Evolutionary conservation across 2,888 invertebrate genomes (phyloP).

Genomic region (Sylvicola cinctus): DNA sequence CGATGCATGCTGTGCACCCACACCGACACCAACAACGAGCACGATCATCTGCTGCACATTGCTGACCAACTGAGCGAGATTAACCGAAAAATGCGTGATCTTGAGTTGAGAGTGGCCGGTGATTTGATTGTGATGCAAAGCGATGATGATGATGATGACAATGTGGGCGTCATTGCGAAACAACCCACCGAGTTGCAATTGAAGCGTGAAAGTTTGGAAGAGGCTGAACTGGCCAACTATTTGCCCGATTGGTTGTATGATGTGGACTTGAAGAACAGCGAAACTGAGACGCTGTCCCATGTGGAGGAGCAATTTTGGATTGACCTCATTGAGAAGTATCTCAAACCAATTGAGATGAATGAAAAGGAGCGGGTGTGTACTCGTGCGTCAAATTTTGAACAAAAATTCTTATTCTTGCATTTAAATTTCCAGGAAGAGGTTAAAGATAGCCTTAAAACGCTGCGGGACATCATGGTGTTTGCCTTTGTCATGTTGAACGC

Average conservation of each 20-base stretch:
- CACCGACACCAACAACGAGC: conserved; percentile 24
- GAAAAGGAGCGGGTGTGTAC: conserved; percentile 31
- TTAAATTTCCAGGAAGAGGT: no score
- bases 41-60: conserved; percentile 24
- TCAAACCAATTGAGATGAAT: conserved; percentile 49
- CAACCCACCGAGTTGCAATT: background rate
- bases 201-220: background rate
- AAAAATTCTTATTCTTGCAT: no score
- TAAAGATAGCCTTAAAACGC: conserved; percentile 19
- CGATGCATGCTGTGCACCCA: conserved; percentile 31
- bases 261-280: conserved; percentile 38
- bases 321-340: conserved; percentile 50
- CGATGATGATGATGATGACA: background rate
- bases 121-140: conserved; percentile 6
- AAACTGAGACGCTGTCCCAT: conserved; percentile 39
- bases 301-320: conserved; percentile 59
- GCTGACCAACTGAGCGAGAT: conserved; percentile 24
- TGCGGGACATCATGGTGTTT: conserved; percentile 45
- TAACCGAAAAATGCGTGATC: conserved; percentile 21
- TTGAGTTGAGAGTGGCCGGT: conserved; percentile 16
- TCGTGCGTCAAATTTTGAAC: no score
- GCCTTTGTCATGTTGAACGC: conserved; percentile 58
- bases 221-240: background rate
- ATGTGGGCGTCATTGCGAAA: no score
- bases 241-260: conserved; percentile 44